These are phyloP conservation scores for Aerospiza tachiro DNA, from an alignment of 2,797 vertebrate species.

Conservation along the genomic window DNA sequence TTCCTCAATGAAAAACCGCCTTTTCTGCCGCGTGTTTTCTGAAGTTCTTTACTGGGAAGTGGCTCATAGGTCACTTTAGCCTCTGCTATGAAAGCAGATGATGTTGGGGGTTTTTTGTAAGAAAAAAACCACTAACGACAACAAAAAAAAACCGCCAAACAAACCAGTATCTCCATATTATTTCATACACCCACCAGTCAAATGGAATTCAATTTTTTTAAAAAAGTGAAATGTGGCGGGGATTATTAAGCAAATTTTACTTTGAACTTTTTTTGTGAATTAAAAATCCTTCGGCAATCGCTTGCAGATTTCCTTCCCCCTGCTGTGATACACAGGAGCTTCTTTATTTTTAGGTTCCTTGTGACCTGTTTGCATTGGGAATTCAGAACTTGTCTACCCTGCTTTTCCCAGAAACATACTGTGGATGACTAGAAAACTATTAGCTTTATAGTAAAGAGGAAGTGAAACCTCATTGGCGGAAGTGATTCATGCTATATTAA, in stretches of 20 bases:
- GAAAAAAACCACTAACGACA: background rate
- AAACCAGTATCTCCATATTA: background rate
- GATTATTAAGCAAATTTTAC: background rate
- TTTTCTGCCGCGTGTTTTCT: background rate
- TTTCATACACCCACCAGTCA: background rate
- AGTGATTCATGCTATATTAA: constrained; percentile 1
- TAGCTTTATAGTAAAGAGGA: background rate
- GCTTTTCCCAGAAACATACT: background rate
- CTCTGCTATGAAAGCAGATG: background rate
- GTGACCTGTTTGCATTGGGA: constrained; percentile 39
- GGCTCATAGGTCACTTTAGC: background rate
- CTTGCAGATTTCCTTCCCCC: background rate
- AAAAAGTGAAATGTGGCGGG: background rate
- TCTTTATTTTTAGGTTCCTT: constrained; percentile 47
- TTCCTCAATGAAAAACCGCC: background rate
- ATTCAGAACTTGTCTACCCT: constrained; percentile 35
- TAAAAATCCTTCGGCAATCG: background rate
- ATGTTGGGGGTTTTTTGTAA: background rate
- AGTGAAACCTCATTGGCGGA: background rate
- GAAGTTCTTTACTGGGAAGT: background rate
- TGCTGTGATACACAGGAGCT: background rate
- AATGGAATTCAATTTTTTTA: background rate
- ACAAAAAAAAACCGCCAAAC: no score
- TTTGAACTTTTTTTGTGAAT: background rate
- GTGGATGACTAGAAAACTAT: background rate